phyloP scores from a whole-genome alignment of 2,797 vertebrate species.

The Coluber constrictor region DNA sequence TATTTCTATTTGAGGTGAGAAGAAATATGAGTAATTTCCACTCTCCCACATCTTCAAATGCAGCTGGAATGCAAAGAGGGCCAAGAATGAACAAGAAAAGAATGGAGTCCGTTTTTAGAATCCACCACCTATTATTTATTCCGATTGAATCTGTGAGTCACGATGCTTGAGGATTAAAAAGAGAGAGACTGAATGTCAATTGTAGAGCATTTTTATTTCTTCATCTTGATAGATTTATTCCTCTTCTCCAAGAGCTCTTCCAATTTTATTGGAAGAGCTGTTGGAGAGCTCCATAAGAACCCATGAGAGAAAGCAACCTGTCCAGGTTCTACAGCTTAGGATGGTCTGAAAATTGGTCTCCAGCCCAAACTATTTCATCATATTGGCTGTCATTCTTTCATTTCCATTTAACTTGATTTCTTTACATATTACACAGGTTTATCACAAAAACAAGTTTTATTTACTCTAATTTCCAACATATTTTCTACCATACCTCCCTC shows the following conservation, averaged over 20 bases:
- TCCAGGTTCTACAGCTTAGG: neutral
- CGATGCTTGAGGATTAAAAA: neutral
- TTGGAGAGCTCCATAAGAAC: neutral
- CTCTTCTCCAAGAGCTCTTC: neutral
- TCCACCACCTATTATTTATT: neutral
- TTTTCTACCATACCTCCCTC: no score
- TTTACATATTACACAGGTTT: no score
- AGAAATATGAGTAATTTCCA: neutral
- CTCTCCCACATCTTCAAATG: neutral
- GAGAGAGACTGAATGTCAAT: neutral
- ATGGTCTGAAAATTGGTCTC: neutral
- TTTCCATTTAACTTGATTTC: no score
- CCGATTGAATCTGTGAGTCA: neutral
- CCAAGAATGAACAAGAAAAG: neutral
- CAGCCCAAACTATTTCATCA: neutral
- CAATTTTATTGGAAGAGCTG: neutral
- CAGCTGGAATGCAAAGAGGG: neutral
- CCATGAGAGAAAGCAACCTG: neutral
- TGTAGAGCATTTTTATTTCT: neutral
- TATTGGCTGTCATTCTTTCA: neutral
- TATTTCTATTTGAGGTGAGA: neutral
- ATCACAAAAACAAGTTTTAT: no score
- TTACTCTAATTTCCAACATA: no score
- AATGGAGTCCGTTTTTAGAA: neutral
- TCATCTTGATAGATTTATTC: neutral